phyloP scores from a whole-genome alignment of 2,888 invertebrate genomes.

The Entomobrya proxima region DNA sequence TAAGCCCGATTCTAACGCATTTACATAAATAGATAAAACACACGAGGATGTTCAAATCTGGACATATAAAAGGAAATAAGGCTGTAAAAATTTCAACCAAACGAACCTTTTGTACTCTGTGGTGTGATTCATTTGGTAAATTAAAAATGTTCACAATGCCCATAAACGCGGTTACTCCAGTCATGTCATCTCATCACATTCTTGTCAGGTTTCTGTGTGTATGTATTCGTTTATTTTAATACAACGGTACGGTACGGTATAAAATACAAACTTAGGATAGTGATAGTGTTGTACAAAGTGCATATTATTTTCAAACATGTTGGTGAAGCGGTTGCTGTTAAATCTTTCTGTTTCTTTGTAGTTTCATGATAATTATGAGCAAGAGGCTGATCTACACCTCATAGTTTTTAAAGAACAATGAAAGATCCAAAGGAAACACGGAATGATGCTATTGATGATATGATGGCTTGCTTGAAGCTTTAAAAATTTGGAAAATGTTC shows the following conservation, averaged over 20 bases:
- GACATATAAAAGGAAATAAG: background rate
- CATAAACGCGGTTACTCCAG: slow-evolving; percentile 30
- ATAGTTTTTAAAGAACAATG: slow-evolving; percentile 37
- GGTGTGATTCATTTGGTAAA: slow-evolving; percentile 50
- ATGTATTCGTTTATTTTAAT: background rate
- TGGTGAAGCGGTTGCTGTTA: slow-evolving; percentile 45
- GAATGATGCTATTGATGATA: background rate
- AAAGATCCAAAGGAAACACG: background rate
- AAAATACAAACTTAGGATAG: too few species aligned
- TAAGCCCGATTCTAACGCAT: slow-evolving; percentile 54
- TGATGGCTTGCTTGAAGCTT: background rate
- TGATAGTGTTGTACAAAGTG: background rate
- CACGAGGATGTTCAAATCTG: background rate
- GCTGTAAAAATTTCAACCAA: too few species aligned
- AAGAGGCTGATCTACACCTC: slow-evolving; percentile 41
- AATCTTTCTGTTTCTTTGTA: slow-evolving; percentile 57
- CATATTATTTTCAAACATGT: slow-evolving; percentile 13
- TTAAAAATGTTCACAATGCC: slow-evolving; percentile 4
- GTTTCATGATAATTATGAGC: slow-evolving; percentile 17
- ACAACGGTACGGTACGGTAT: too few species aligned
- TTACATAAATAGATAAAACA: slow-evolving; percentile 34
- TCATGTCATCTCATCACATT: background rate
- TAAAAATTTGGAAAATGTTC: background rate
- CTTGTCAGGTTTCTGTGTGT: background rate
- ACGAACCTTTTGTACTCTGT: too few species aligned